Evolutionary conservation across 2,797 vertebrate species (phyloP).

Genomic region (Phrynocephalus vlangalii): DNA sequence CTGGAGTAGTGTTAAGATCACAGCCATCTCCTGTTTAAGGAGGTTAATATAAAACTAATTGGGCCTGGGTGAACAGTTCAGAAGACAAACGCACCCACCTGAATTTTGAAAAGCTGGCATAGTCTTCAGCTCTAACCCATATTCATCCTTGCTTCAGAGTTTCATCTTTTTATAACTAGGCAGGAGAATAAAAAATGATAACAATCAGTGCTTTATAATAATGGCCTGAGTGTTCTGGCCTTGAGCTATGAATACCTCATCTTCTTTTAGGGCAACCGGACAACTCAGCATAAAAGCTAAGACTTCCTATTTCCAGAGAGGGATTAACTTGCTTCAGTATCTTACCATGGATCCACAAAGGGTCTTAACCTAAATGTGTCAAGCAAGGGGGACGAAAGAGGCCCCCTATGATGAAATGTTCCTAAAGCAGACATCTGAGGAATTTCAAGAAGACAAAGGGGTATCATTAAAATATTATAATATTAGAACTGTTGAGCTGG

Average conservation of each 20-base stretch:
- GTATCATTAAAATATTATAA: no score
- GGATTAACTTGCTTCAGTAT: conserved; percentile 48
- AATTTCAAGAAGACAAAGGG: conserved; percentile 10
- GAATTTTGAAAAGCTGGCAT: conserved; percentile 48
- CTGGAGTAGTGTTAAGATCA: conserved; percentile 74
- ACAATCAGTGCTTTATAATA: conserved; percentile 49
- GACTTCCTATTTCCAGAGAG: conserved; percentile 49
- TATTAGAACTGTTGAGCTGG: no score
- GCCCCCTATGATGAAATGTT: conserved; percentile 46
- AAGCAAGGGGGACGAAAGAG: conserved; percentile 8
- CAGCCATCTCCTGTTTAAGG: conserved; percentile 74
- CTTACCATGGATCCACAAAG: conserved; percentile 41
- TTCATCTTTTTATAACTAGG: conserved; percentile 38
- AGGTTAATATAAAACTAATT: conserved; percentile 81
- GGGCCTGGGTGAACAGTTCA: conserved; percentile 77
- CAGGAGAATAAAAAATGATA: conserved; percentile 39
- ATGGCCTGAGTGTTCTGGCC: conserved; percentile 53
- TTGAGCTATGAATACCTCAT: conserved; percentile 52
- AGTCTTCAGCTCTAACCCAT: conserved; percentile 34
- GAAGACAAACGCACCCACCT: conserved; percentile 74
- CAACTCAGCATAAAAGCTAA: conserved; percentile 53
- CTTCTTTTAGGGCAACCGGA: conserved; percentile 29
- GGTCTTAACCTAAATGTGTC: neutral
- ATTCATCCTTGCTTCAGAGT: conserved; percentile 46
- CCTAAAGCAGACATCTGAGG: conserved; percentile 70